phyloP scores from a whole-genome alignment of 2,888 invertebrate species.

The Glaucopsyche alexis region DNA sequence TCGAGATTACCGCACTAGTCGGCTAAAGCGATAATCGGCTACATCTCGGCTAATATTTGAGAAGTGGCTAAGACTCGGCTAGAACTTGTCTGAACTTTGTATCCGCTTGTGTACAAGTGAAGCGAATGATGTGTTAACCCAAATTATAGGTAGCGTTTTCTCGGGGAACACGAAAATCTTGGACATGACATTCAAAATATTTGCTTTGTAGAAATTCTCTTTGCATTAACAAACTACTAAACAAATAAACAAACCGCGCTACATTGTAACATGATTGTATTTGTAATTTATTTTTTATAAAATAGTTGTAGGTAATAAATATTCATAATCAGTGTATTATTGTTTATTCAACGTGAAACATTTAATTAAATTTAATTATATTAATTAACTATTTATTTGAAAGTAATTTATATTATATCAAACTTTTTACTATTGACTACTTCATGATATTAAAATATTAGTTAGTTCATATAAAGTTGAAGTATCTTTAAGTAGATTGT shows the following conservation, averaged over 20 bases:
- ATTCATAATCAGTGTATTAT: neutral
- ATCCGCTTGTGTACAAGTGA: constrained; percentile 63
- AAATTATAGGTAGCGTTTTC: constrained; percentile 67
- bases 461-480: neutral
- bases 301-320: neutral
- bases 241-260: constrained; percentile 18
- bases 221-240: neutral
- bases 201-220: constrained; percentile 3
- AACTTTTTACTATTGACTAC: neutral
- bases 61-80: constrained; percentile 50
- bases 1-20: constrained; percentile 66
- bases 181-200: constrained; percentile 45
- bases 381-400: too few relatives aligned
- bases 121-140: constrained; percentile 64
- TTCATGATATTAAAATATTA: neutral
- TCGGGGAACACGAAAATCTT: constrained; percentile 51
- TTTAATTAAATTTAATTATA: too few relatives aligned
- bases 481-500: neutral
- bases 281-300: neutral
- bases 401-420: neutral
- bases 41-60: constrained; percentile 62
- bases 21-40: constrained; percentile 64
- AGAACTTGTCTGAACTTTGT: constrained; percentile 61
- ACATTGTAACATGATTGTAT: neutral
- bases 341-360: too few relatives aligned